Conservation (phyloP, 2,113 vertebrate species). For the Oenanthe oenanthe region DNA sequence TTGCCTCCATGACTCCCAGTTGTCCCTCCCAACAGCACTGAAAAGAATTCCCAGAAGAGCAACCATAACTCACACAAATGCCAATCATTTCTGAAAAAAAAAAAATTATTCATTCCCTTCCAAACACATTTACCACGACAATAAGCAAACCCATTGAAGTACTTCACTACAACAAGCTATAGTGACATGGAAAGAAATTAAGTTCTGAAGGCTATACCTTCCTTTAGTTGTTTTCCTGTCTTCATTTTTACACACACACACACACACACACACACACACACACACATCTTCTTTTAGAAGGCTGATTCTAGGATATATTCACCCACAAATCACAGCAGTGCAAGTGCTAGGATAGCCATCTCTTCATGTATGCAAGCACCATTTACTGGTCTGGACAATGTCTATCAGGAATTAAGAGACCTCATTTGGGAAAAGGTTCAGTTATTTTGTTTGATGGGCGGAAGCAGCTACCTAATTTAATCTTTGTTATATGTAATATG, state of each 20-base stretch:
- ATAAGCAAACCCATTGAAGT: neutral
- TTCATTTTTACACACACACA: neutral
- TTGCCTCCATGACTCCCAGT: neutral
- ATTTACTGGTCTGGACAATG: slow-evolving; percentile 13
- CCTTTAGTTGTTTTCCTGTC: neutral
- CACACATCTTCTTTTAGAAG: neutral
- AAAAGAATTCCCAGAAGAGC: neutral
- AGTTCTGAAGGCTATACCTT: neutral
- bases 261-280: no score
- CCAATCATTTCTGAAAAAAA: neutral
- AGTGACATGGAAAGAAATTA: neutral
- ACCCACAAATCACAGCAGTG: neutral
- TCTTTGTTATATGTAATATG: neutral
- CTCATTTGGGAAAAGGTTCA: slow-evolving; percentile 18
- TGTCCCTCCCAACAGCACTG: neutral
- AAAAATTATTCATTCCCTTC: neutral
- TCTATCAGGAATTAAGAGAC: slow-evolving; percentile 17
- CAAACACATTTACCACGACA: neutral
- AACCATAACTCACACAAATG: neutral
- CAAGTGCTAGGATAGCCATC: neutral
- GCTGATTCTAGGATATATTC: neutral
- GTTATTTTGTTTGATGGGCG: slow-evolving; percentile 11
- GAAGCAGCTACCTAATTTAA: slow-evolving; percentile 37
- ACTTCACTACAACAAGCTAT: neutral
- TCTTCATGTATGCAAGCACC: neutral